Percentiles rank a stretch among this genome's conserved stretches.
phyloP scores from a whole-genome alignment of 2,113 vertebrate genomes.

The Ophiodon elongatus region DNA sequence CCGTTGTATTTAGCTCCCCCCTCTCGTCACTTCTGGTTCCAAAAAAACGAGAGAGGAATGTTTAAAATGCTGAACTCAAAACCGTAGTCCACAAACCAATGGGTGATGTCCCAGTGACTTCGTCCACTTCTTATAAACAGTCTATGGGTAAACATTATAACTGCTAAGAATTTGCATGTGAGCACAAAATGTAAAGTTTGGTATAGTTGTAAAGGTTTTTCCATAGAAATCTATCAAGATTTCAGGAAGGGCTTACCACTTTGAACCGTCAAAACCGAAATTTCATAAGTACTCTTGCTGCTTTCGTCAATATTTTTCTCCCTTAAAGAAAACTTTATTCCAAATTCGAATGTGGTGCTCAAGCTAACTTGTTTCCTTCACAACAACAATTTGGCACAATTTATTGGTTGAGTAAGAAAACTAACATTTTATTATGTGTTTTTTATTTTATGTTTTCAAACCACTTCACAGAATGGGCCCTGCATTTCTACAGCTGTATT shows the following conservation, averaged over 20 bases:
- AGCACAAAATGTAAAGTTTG: neutral
- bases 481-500: neutral
- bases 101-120: neutral
- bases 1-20: neutral
- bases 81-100: too few relatives aligned
- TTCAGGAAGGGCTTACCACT: neutral
- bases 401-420: slow-evolving; percentile 4
- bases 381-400: neutral
- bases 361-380: neutral
- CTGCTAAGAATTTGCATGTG: neutral
- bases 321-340: neutral
- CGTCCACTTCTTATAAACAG: neutral
- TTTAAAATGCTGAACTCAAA: too few relatives aligned
- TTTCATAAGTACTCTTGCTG: neutral
- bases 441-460: neutral
- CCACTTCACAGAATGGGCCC: neutral
- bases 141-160: neutral
- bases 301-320: neutral
- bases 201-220: neutral
- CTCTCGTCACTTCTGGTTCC: neutral
- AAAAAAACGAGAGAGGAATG: neutral
- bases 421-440: neutral
- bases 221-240: neutral
- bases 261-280: neutral
- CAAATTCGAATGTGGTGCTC: neutral